Base-by-base conservation (phyloP, 2,113 vertebrate genomes). In the Paramisgurnus dabryanus region DNA sequence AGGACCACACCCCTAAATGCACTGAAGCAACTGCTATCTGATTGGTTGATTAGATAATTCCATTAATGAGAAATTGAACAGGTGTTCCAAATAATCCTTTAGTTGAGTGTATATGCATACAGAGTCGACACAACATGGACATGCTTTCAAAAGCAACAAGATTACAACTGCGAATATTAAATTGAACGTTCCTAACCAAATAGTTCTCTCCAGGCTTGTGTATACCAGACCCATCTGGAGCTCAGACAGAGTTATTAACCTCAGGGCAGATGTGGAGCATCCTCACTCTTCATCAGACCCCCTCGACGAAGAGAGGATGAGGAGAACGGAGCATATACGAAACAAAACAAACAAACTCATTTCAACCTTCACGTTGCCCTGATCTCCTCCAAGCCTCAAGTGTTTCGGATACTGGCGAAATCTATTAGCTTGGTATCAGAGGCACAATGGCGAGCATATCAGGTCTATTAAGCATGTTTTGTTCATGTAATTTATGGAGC, bases 341-440 rank as follows among this genome's bases (percentile, higher is more conserved):
- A 80, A 50, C 77, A 79, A 50, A 70, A 79, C 77, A 67, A 79
- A 72, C 74, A 78, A 68, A 77, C 71, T 74, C 71, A 66, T 68
- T 57, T 90, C 67, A 87, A 79, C 75, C 85, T 75, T 80, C 53
- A 50, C 85, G 84, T 88, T 88, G 84, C 89, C 84, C 88, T 90
- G 85, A 89, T 85, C 87, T 87, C 86, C 88, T 89, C 83, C 84
- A 88, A 85, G 85, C 88, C 87, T 93, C 88, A 89, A 91, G 89
- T 89, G 89, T 80, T 53, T 84, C 17, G 47, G 89, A 89, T 86
- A 89, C 84, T 87, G 89, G 82, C 87, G 81, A 90, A 89, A 90
- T 90, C 86, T 91, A 90, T 92, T 92, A 90, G 88, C 67, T 72
- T 50, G 74, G 84, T 87, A 88, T 89, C 83, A 88, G 87, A 88